A percentile compares a stretch with the other conserved stretches of the same genome.
Conservation (phyloP, 2,797 vertebrate genomes). For the Streptopelia turtur region DNA sequence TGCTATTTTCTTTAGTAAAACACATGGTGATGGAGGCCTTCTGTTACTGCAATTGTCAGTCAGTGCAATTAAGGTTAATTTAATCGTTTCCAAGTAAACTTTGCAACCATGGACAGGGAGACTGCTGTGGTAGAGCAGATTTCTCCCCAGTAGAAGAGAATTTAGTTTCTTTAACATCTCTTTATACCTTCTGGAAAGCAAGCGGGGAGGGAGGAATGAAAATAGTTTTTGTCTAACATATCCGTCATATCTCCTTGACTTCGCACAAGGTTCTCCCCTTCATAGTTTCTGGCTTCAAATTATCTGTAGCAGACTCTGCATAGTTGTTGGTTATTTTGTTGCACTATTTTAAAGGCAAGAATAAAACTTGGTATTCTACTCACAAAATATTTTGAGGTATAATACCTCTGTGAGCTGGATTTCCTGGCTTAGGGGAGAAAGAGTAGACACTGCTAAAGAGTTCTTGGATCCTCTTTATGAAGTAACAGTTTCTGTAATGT, state of each 20-base stretch:
- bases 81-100: not conserved
- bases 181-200: not conserved
- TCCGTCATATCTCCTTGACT: not conserved
- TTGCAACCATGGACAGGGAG: not conserved
- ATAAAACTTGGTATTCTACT: not conserved
- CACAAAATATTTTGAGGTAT: not conserved
- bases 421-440: not conserved
- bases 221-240: not conserved
- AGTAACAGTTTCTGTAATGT: not conserved
- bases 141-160: not conserved
- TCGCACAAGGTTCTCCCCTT: not conserved
- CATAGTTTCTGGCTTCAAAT: not conserved
- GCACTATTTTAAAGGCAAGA: not conserved
- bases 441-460: not conserved
- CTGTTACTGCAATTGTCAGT: not conserved
- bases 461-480: not conserved
- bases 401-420: not conserved
- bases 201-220: not conserved
- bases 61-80: not conserved
- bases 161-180: not conserved
- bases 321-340: not conserved
- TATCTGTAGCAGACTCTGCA: not conserved
- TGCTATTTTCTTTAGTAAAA: not conserved
- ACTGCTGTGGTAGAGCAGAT: not conserved
- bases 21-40: not conserved